These are phyloP conservation scores for Drosophila tropicalis DNA, from an alignment of 1,140 invertebrate genomes.

Conservation along the genomic window DNA sequence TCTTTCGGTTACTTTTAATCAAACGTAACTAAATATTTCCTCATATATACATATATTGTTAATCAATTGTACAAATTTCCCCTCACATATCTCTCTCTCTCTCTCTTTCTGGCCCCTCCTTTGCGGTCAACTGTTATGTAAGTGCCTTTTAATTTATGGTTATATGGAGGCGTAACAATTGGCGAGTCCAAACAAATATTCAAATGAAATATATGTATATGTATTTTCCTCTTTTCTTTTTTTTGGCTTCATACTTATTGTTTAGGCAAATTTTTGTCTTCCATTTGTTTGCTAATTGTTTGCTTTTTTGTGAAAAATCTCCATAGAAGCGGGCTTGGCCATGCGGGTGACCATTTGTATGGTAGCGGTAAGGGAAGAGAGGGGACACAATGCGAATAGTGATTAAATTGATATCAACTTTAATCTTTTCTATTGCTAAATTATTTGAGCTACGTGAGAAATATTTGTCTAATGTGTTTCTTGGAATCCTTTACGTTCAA, in stretches of 20 bases:
- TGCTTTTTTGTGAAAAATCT: conserved; percentile 20
- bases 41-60: conserved; percentile 56
- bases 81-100: not conserved
- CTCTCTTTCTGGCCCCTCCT: conserved; percentile 14
- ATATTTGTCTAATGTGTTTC: conserved; percentile 9
- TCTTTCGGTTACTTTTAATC: conserved; percentile 40
- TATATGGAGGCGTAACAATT: conserved; percentile 59
- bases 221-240: conserved; percentile 21
- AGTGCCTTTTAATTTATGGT: conserved; percentile 58
- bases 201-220: conserved; percentile 47
- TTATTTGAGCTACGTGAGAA: conserved; percentile 48
- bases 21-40: conserved; percentile 77
- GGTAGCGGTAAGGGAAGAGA: not conserved
- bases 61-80: conserved; percentile 62
- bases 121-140: conserved; percentile 21
- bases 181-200: conserved; percentile 57
- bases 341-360: conserved; percentile 8
- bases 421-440: not conserved
- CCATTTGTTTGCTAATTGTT: conserved; percentile 58
- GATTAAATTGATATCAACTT: conserved; percentile 4
- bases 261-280: conserved; percentile 48
- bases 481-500: conserved; percentile 37
- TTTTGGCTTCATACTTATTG: conserved; percentile 40
- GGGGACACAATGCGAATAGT: not conserved
- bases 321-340: conserved; percentile 21